Evolutionary conservation across 2,113 vertebrate species (phyloP).

Genomic region (Syrmaticus mikado): DNA sequence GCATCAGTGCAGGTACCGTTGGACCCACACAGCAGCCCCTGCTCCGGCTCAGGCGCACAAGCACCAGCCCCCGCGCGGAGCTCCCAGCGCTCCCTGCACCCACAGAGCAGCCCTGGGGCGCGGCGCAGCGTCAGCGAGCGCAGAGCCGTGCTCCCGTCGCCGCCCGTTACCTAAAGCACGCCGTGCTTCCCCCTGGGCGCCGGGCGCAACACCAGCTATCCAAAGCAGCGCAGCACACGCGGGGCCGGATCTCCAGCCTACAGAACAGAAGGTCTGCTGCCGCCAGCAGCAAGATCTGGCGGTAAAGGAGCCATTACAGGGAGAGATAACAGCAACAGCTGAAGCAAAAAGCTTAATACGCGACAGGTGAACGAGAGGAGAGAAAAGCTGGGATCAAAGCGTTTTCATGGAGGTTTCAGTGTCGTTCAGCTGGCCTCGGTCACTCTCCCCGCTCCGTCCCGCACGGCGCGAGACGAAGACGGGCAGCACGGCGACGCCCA

Average conservation of each 20-base stretch:
- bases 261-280: neutral
- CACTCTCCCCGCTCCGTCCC: neutral
- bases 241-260: too few relatives aligned
- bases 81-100: accelerated
- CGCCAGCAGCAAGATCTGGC: neutral
- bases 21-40: neutral
- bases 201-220: neutral
- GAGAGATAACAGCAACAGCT: neutral
- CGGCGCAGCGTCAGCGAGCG: accelerated
- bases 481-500: neutral
- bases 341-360: neutral
- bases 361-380: neutral
- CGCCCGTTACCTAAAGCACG: neutral
- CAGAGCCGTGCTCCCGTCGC: neutral
- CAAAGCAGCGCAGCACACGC: neutral
- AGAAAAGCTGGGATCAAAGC: neutral
- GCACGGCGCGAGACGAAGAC: neutral
- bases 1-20: neutral
- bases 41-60: neutral
- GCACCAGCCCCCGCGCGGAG: neutral
- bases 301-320: neutral
- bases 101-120: neutral
- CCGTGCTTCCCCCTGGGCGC: neutral
- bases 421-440: neutral
- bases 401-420: neutral